Evolutionary conservation across 1,140 invertebrate species (phyloP), one percentile per base, ranked within the genome.

Genomic region (Cryptotermes secundus): DNA sequence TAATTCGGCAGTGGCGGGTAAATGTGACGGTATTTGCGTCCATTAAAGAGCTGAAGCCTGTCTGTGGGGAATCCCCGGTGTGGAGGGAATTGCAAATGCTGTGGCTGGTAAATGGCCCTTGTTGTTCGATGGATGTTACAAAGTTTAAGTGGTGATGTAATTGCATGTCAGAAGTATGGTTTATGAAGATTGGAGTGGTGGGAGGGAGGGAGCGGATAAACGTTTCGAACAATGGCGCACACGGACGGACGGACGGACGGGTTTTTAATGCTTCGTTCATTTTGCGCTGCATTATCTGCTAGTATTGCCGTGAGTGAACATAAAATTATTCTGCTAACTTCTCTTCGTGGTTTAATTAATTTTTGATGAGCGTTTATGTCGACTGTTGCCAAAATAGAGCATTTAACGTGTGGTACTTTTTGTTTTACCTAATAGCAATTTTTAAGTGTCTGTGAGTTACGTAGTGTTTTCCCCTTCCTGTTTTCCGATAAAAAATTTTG

Each of bases 91-190:
- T n/a, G 26, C 59, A 72, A 72, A 72, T 31, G n/a, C n/a, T n/a
- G 59, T 31, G 59, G 59, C 7, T 72, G n/a, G n/a, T 31, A 72
- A 72, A 72, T 72, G 59, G 31, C 59, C 59, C 59, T 72, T 31
- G 59, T 72, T 31, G 59, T 72, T 72, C 59, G 59, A 72, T 72
- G 59, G 59, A 72, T 72, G 59, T 72, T n/a, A 31, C 59, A 72
- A 72, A 72, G 59, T 72, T 72, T 31, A 72, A 72, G 59, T 72
- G 59, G 7, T n/a, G 26, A 72, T 72, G 59, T 72, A 72, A 72
- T 31, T 72, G 59, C 59, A 72, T 72, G 59, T 72, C 59, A n/a
- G 59, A n/a, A 72, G 59, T 72, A 72, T 72, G 59, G 59, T 72
- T 72, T 72, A 72, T 72, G 59, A 72, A 72, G 59, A 72, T 72